Conservation (phyloP, 1,140 invertebrate species). For the Leptonema lineaticorne region DNA sequence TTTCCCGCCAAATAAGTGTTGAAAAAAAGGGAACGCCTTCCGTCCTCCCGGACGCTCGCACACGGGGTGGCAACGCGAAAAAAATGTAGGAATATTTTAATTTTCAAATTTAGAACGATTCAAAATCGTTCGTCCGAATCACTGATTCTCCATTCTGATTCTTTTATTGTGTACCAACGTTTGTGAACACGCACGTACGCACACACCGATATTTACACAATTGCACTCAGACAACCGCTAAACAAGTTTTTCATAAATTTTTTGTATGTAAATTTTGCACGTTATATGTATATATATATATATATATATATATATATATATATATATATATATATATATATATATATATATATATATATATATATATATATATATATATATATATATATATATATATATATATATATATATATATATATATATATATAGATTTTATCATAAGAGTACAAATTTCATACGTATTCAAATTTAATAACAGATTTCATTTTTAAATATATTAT, state of each 20-base stretch:
- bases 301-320: not conserved
- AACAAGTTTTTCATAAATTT: not conserved
- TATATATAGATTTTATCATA: no score
- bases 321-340: not conserved
- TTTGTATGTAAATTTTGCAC: not conserved
- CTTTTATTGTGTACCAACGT: constrained; percentile 33
- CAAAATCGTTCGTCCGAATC: constrained; percentile 34
- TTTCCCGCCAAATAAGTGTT: constrained; percentile 28
- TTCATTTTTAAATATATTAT: no score
- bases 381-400: no score
- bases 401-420: no score
- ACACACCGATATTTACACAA: not conserved
- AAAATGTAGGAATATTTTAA: constrained; percentile 38
- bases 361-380: no score
- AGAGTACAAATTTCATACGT: no score
- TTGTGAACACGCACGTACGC: not conserved
- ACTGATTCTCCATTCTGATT: constrained; percentile 36
- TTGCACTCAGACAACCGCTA: not conserved
- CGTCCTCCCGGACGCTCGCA: not conserved
- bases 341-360: no score
- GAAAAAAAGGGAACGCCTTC: not conserved
- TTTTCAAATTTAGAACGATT: constrained; percentile 40
- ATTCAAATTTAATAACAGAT: no score
- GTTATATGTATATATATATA: not conserved
- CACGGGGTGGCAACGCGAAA: constrained; percentile 12